These are phyloP conservation scores for Saguinus midas DNA, from an alignment of 2,113 vertebrate species.

Conservation along the genomic window DNA sequence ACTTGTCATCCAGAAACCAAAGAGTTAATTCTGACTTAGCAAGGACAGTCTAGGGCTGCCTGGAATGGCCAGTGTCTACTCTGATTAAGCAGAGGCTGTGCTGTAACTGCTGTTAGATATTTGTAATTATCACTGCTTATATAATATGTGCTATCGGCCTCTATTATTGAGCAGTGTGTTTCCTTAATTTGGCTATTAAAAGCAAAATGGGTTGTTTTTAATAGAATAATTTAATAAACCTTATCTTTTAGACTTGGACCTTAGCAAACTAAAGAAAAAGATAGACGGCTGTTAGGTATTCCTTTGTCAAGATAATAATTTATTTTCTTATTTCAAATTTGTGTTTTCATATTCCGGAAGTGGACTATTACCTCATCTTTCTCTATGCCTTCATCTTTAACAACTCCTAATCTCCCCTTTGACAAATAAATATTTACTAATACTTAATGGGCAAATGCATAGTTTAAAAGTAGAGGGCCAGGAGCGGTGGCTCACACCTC, in stretches of 20 bases:
- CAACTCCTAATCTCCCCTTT: not conserved
- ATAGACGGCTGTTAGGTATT: not conserved
- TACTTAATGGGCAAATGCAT: not conserved
- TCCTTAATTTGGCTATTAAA: not conserved
- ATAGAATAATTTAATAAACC: not conserved
- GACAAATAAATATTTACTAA: slow-evolving; percentile 13
- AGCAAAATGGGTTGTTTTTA: not conserved
- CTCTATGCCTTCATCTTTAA: not conserved
- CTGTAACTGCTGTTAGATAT: not conserved
- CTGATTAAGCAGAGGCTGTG: not conserved
- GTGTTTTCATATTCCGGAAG: not conserved
- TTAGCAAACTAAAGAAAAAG: not conserved
- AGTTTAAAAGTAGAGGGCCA: not conserved
- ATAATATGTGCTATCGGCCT: not conserved
- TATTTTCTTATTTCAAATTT: not conserved
- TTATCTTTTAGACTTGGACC: not conserved
- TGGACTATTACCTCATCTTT: slow-evolving; percentile 18
- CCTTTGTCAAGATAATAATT: not conserved
- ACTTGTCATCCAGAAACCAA: not conserved
- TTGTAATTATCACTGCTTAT: not conserved
- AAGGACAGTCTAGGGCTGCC: not conserved
- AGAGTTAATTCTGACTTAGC: not conserved
- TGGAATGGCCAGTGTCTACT: not conserved
- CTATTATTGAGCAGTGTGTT: not conserved
- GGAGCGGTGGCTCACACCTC: too few relatives aligned